These are phyloP conservation scores for Diglossa cyanea DNA, from an alignment of 2,797 vertebrate genomes.

Conservation along the genomic window DNA sequence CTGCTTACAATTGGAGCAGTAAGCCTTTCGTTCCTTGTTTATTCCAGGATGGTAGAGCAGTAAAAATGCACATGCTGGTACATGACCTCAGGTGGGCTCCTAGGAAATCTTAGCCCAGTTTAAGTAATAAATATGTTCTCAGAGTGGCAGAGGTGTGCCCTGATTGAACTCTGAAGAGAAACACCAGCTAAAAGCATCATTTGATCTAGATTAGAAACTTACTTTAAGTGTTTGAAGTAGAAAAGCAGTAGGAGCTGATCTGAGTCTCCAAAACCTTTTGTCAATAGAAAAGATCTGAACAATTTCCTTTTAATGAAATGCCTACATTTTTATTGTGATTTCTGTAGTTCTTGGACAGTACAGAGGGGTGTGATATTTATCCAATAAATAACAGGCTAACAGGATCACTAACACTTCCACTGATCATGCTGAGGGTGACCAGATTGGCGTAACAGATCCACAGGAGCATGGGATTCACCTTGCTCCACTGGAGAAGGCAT, in stretches of 20 bases:
- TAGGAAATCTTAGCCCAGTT: conserved; percentile 27
- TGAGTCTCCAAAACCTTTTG: conserved; percentile 5
- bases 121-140: conserved; percentile 16
- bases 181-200: conserved; percentile 5
- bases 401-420: neutral
- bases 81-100: neutral
- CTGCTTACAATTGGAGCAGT: neutral
- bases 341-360: conserved; percentile 25
- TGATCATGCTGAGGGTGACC: neutral
- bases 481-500: neutral
- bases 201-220: conserved; percentile 33
- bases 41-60: neutral
- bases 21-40: neutral
- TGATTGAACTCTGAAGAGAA: conserved; percentile 8
- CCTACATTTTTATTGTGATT: neutral
- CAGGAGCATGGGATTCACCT: neutral
- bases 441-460: neutral
- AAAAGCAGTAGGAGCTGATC: neutral
- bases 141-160: neutral
- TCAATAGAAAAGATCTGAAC: conserved; percentile 16
- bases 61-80: neutral
- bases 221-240: conserved; percentile 5
- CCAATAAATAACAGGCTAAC: neutral
- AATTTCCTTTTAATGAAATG: conserved; percentile 16
- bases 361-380: neutral